Evolutionary conservation across 2,113 vertebrate genomes (phyloP), one percentile per base, ranked within the genome.

Genomic region (Ammodytes dubius): DNA sequence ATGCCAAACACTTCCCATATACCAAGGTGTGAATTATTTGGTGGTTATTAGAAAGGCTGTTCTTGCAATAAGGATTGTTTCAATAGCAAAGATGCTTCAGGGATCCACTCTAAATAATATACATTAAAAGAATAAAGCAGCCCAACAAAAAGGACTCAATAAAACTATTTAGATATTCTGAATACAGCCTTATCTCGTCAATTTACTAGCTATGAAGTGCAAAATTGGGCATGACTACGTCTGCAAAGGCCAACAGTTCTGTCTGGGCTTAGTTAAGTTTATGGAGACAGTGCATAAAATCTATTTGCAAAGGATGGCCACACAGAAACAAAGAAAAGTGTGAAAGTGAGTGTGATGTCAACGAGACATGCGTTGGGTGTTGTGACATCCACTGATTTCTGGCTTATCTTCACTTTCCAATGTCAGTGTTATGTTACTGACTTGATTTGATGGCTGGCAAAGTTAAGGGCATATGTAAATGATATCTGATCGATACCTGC

Each of bases 61-160:
- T 84, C 68, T 46, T n/a, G 50, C 50, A 85, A 82, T 53, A 70
- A 45, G 60, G 77, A 65, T 45, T 77, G 65, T 83, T 70, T 82
- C 83, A 78, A 81, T 49, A 47, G 60, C 42, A 46, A 65, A 73
- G 80, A 87, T 85, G 73, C 84, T 69, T 75, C 75, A 40, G 58
- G 69, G 79, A 86, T 78, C 71, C 79, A 84, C 88, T 92, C 65
- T 90, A 94, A 94, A 95, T 94, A n/a, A n/a, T n/a, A n/a, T n/a
- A n/a, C n/a, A n/a, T n/a, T n/a, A n/a, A n/a, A n/a, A n/a, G n/a
- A n/a, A n/a, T n/a, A n/a, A n/a, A n/a, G n/a, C n/a, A n/a, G n/a
- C 10, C 47, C 58, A 72, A 10, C 50, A 59, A 43, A 75, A 27
- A 60, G 19, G 13, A 12, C 10, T 14, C 39, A 52, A 46, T 67